Evolutionary conservation across 2,888 invertebrate species (phyloP).

Genomic region (Caenorhabditis drosophilae): DNA sequence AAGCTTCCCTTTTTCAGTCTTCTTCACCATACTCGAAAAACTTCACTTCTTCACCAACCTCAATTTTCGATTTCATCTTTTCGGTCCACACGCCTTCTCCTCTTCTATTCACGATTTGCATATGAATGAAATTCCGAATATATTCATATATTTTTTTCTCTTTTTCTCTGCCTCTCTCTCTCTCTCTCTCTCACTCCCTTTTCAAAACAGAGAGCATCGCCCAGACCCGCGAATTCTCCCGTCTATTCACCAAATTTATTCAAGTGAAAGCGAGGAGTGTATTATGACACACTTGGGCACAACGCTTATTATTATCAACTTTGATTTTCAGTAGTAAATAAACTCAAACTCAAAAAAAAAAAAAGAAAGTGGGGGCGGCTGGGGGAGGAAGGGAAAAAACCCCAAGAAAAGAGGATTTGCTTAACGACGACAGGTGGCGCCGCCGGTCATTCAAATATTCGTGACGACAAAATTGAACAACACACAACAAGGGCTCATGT

Average conservation of each 20-base stretch:
- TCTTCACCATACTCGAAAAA: background rate
- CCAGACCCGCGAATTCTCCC: no score
- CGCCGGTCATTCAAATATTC: constrained; percentile 3
- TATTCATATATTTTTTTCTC: constrained; percentile 9
- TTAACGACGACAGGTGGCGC: background rate
- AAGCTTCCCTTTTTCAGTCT: background rate
- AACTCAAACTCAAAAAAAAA: background rate
- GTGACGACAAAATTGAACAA: no score
- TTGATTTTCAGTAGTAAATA: background rate
- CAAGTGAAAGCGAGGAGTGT: background rate
- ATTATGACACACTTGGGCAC: no score
- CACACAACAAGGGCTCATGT: no score
- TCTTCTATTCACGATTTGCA: constrained; percentile 32
- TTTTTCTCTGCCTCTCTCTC: background rate
- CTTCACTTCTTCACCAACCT: background rate
- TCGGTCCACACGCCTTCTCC: no score
- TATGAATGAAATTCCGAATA: constrained; percentile 19
- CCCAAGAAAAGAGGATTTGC: background rate
- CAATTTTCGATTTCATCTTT: background rate
- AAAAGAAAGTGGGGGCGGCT: no score
- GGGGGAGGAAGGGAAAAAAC: no score
- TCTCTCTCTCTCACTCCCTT: background rate
- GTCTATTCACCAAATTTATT: background rate
- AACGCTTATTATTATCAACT: background rate
- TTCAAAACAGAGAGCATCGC: no score